Base-by-base conservation (phyloP, 2,113 vertebrate genomes). In the Microtus pennsylvanicus region DNA sequence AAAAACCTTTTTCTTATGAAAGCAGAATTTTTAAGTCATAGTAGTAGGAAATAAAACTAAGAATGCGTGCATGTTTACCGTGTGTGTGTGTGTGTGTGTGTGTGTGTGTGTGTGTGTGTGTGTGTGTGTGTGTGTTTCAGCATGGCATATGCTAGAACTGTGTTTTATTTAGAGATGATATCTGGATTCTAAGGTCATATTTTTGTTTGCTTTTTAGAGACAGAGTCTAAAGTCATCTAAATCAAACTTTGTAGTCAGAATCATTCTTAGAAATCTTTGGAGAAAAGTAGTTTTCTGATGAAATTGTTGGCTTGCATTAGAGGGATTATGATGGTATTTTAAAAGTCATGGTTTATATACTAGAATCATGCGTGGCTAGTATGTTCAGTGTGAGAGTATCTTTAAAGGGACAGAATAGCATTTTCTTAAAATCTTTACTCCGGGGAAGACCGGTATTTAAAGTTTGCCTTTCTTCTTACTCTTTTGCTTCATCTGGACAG, bases 11-110 rank as follows among this genome's bases (percentile, higher is more conserved):
- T 93, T 63, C 28, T 52, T 90, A 78, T 24, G n/a, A 77, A 67
- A 93, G 61, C 50, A 77, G 33, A 67, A 76, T 87, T 95, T 93
- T 30, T 82, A 95, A 94, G 88, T 96, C 75, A 82, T 78, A 85
- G 81, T 75, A 50, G 22, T 90, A 17, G 24, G 50, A 35, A 88
- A 74, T 82, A 69, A 89, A 81, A 95, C 58, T 30, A 78, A 95
- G n/a, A 38, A 87, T 74, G 77, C 26, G 0, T 70, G 19, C 14
- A 30, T 50, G 45, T 77, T 70, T 3, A 26, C 89, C 19, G 58
- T 10, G 12, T 33, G 67, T 70, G 21, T 63, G 14, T 85, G 5
- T 47, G 47, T 47, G 47, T 47, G 47, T 47, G 45, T 47, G 45
- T 47, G 45, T 47, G 63, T 10, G 12, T 33, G 28, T 70, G 63